A percentile compares a stretch with the other conserved stretches of the same genome.
Evolutionary conservation across 2,113 vertebrate species (phyloP).

Genomic region (Rhodinocichla rosea): DNA sequence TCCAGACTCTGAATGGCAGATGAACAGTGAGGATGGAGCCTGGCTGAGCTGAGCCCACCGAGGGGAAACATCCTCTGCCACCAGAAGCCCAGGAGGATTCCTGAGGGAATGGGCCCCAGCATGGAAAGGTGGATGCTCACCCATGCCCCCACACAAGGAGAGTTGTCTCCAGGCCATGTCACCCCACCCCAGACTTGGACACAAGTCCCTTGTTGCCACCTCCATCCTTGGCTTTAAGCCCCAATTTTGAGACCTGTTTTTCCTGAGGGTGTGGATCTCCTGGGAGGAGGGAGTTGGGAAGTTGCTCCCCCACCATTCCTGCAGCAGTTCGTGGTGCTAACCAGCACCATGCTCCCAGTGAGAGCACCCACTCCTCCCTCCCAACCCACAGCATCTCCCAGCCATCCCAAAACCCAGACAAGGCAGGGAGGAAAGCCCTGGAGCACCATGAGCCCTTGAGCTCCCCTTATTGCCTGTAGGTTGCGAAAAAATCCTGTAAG

Average conservation of each 20-base stretch:
- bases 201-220: neutral
- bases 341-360: neutral
- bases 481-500: neutral
- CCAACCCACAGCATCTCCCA: neutral
- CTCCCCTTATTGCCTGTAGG: neutral
- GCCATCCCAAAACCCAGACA: neutral
- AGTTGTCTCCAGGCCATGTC: rapidly evolving
- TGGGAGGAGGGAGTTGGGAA: neutral
- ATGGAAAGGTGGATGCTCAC: neutral
- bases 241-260: neutral
- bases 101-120: neutral
- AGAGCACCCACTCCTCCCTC: neutral
- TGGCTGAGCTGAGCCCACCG: neutral
- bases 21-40: rapidly evolving
- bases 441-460: neutral
- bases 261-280: neutral
- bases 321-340: neutral
- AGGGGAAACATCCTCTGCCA: neutral
- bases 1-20: neutral
- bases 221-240: neutral
- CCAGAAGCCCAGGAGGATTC: neutral
- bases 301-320: neutral
- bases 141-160: rapidly evolving
- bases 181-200: neutral
- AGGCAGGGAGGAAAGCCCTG: neutral